A percentile compares a stretch with the other conserved stretches of the same genome.
Evolutionary conservation across 2,797 vertebrate genomes (phyloP).

Genomic region (Intellagama lesueurii): DNA sequence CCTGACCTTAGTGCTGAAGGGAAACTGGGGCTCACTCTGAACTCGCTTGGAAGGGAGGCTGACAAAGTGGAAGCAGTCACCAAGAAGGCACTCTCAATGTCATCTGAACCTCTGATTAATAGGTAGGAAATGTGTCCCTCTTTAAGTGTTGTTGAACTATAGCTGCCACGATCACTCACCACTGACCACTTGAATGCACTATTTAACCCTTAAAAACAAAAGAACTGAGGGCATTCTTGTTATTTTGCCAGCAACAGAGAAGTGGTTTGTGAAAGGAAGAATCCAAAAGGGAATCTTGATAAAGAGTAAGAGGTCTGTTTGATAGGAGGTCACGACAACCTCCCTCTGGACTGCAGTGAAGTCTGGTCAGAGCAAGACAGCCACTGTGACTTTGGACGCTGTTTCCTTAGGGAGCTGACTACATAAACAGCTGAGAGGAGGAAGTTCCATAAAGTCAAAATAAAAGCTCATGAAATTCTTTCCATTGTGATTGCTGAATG

Average conservation of each 20-base stretch:
- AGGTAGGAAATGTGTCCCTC: no score
- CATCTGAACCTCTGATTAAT: no score
- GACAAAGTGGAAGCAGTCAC: no score
- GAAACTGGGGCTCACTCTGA: no score
- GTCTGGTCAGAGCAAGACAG: neutral
- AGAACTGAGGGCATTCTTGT: neutral
- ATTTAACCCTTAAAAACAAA: no score
- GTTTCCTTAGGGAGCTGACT: neutral
- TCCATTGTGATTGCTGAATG: conserved; percentile 66
- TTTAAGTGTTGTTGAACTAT: no score
- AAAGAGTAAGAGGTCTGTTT: conserved; percentile 17
- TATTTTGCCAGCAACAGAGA: neutral
- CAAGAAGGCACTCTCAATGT: no score
- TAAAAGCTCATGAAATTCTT: conserved; percentile 63
- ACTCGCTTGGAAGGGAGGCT: no score
- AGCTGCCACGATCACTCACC: no score
- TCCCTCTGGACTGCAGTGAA: neutral
- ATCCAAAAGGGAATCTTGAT: conserved; percentile 40
- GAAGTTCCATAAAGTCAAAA: conserved; percentile 49
- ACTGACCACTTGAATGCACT: no score
- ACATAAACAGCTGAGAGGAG: conserved; percentile 52
- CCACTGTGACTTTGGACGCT: conserved; percentile 5
- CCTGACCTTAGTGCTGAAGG: no score
- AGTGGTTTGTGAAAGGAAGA: neutral
- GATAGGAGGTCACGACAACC: neutral